Base-by-base conservation (phyloP, 2,797 vertebrate species). In the Esox masquinongy region DNA sequence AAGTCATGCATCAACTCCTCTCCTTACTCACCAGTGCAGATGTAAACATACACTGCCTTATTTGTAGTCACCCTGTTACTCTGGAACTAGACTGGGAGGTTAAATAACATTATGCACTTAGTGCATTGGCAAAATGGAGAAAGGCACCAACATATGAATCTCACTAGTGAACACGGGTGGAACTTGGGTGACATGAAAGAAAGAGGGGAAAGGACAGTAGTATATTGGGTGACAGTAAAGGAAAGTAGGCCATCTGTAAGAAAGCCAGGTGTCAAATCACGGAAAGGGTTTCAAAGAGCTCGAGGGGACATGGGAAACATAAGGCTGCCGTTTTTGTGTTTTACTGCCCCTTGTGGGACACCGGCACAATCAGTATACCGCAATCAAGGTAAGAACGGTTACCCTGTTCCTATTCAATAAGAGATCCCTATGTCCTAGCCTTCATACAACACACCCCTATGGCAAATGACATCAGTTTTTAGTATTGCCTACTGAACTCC, bases 221-320 rank as follows among this genome's bases (percentile, higher is more conserved):
- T 6, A 9, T 19, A 31, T 22, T 15, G 26, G 17, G 74, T 70
- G 77, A 76, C 59, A 74, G 74, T 78, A 11, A 26, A 24, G 7
- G 19, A 66, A 29, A 59, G n/a, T n/a, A 67, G 66, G 71, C 82
- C 73, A 79, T 73, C 74, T 8, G 47, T 26, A 36, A 2, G 9
- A 16, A 50, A 63, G 36, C 8, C 22, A 5, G 53, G 22, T 15
- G 11, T 22, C 11, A 16, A 15, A 22, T 22, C 31, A 34, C 16
- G 12, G 53, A 56, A 24, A 56, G 16, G 51, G 22, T 12, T 9
- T 14, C 8, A 50, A 50, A 68, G 12, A 9, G 24, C 9, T 5
- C 11, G 26, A 68, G 29, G 31, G 64, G 47, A 24, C 19, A 36
- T 31, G 47, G 51, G 17, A 3, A 24, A 34, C n/a, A 22, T 34